Percentiles rank a stretch among this genome's conserved stretches.
These are phyloP conservation scores for Antheraea pernyi DNA, from an alignment of 1,140 invertebrate species.

Conservation along the genomic window DNA sequence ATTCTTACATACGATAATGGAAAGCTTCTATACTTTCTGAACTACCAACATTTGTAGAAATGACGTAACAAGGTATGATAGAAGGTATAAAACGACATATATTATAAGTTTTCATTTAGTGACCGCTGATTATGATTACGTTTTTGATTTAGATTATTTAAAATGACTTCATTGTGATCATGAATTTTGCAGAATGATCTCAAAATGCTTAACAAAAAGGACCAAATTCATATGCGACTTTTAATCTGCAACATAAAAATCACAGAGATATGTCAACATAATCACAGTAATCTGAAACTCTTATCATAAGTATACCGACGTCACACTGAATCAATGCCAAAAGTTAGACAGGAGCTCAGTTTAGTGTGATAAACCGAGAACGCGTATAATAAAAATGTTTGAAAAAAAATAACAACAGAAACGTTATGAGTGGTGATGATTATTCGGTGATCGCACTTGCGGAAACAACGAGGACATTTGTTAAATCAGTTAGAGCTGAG, in stretches of 20 bases:
- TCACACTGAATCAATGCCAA: constrained; percentile 76
- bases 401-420: constrained; percentile 37
- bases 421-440: constrained; percentile 59
- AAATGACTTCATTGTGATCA: not conserved
- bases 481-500: constrained; percentile 32
- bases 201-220: not conserved
- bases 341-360: constrained; percentile 51
- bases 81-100: too few relatives aligned
- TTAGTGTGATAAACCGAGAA: constrained; percentile 34
- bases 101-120: not conserved
- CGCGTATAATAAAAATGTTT: constrained; percentile 44
- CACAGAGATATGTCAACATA: constrained; percentile 28
- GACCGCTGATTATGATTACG: not conserved
- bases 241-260: constrained; percentile 23
- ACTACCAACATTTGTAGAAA: too few relatives aligned
- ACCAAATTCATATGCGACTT: not conserved
- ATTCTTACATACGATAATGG: not conserved
- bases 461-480: constrained; percentile 42
- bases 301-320: constrained; percentile 50
- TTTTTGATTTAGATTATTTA: not conserved
- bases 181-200: not conserved
- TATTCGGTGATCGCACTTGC: constrained; percentile 42
- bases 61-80: too few relatives aligned
- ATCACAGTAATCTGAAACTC: constrained; percentile 66
- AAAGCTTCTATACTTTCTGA: too few relatives aligned